These are phyloP conservation scores for Sander lucioperca DNA, from an alignment of 2,113 vertebrate genomes.

Conservation along the genomic window DNA sequence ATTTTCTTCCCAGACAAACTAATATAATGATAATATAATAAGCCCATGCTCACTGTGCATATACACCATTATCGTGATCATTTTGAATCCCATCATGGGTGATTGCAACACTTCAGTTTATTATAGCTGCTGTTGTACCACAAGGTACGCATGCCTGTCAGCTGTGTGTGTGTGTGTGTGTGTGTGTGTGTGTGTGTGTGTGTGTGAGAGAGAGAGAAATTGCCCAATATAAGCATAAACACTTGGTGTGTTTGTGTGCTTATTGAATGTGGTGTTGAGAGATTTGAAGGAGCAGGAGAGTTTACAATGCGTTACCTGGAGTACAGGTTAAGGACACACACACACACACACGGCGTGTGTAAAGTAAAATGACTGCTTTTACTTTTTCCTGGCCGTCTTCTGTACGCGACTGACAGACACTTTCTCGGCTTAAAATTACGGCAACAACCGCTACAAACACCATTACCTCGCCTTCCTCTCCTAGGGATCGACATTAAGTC, in stretches of 20 bases:
- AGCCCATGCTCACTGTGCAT: not conserved
- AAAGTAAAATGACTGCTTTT: not conserved
- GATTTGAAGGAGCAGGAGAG: constrained; percentile 9
- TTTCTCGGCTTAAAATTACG: too few species aligned
- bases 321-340: constrained; percentile 1
- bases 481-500: too few species aligned
- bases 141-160: not conserved
- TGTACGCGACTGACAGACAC: too few species aligned
- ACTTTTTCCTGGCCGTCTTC: not conserved
- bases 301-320: not conserved
- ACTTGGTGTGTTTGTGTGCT: not conserved
- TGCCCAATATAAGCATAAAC: not conserved
- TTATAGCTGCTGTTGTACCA: constrained; percentile 6
- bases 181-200: not conserved
- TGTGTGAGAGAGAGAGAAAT: not conserved
- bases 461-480: too few species aligned
- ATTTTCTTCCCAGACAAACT: not conserved
- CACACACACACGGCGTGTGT: not conserved
- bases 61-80: not conserved
- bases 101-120: not conserved
- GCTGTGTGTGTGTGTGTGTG: too few species aligned
- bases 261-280: not conserved
- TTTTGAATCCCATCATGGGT: not conserved
- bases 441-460: too few species aligned
- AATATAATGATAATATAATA: too few species aligned